Base-by-base conservation (phyloP, 2,797 vertebrate genomes). In the Molossus molossus region DNA sequence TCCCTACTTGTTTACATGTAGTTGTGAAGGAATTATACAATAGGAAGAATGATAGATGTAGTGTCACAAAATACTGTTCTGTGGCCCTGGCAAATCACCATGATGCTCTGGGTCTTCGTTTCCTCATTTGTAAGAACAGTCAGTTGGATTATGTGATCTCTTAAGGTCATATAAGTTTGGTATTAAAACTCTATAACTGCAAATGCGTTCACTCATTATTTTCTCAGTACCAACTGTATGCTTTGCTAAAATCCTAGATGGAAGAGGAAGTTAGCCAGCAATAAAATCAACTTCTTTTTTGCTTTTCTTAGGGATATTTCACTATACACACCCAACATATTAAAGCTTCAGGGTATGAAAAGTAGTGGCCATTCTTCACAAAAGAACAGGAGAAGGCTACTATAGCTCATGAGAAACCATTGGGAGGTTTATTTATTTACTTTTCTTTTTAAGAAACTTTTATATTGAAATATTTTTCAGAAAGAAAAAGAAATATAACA, bases 111-210 rank as follows among this genome's bases (percentile, higher is more conserved):
- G 27, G 25, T 37, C 57, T 75, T 37, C 20, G 11, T 92, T 84
- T 90, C 67, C 77, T 81, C 12, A 85, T 85, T 70, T 84, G 18
- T 29, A 84, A 91, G 48, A 75, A 40, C 27, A 53, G 18, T 70
- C n/a, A 33, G 9, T 69, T 60, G 21, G 48, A 45, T 45, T 55
- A 58, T 1, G 27, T 45, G 50, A 25, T 83, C 17, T 83, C 50
- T 79, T 91, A 64, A 72, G 4, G 21, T 70, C 53, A 12, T 45
- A 9, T 45, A 81, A 62, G 58, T 82, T 87, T 94, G 69, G 12
- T 90, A 37, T 86, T 89, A 82, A 91, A 77, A 69, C 48, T 94
- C 67, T 55, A 25, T 85, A 23, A 18, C 57, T 69, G 17, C 82
- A 77, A 79, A 37, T 58, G 11, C 8, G 10, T 70, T 88, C 37